phyloP scores from a whole-genome alignment of 2,888 invertebrate genomes.

The Crematogaster levior region DNA sequence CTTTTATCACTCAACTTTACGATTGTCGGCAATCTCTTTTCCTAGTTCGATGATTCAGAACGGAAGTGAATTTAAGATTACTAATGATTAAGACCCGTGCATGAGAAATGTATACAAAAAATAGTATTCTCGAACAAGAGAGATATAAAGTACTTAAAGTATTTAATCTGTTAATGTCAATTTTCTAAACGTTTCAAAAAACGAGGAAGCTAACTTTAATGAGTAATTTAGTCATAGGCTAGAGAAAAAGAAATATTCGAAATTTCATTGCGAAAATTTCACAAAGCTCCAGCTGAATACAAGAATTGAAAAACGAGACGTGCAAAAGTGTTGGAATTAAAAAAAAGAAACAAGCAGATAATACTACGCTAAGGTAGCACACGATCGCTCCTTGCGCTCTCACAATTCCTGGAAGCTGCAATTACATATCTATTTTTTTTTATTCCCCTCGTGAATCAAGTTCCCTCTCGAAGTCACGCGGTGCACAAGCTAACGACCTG shows the following conservation, averaged over 20 bases:
- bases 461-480: slow-evolving; percentile 55
- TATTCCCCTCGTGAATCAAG: slow-evolving; percentile 31
- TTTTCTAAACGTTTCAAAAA: neutral
- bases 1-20: neutral
- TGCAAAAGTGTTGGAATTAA: neutral
- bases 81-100: neutral
- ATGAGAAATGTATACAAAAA: neutral
- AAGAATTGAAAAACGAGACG: neutral
- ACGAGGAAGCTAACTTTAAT: too few species aligned
- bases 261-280: neutral
- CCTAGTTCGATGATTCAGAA: neutral
- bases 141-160: too few species aligned
- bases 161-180: neutral
- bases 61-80: neutral
- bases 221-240: neutral
- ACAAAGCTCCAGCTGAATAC: neutral
- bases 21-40: neutral
- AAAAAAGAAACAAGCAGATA: neutral
- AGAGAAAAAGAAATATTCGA: neutral
- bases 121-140: neutral
- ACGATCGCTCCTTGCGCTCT: slow-evolving; percentile 18
- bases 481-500: slow-evolving; percentile 74
- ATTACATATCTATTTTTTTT: slow-evolving; percentile 23
- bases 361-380: neutral
- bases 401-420: slow-evolving; percentile 58